phyloP scores from a whole-genome alignment of 1,140 invertebrate genomes.

The Arion vulgaris region DNA sequence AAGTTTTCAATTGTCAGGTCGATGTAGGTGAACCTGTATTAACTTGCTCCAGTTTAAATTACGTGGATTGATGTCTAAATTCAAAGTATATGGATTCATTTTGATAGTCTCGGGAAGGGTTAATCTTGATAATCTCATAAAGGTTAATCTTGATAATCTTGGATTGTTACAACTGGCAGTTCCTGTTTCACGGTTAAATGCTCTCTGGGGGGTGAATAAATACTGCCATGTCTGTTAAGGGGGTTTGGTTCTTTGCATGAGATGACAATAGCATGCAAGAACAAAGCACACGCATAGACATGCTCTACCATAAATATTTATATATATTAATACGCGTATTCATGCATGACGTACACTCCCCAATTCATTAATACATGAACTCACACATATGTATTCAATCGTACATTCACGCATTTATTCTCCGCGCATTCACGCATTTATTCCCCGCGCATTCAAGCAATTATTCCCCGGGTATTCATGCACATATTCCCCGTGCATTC shows the following conservation, averaged over 20 bases:
- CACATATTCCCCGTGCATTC: too few relatives aligned
- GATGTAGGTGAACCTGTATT: not conserved
- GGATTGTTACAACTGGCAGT: not conserved
- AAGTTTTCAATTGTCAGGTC: not conserved
- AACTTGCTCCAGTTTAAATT: not conserved
- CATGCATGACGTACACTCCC: too few relatives aligned
- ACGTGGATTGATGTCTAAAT: not conserved
- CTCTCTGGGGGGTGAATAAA: not conserved
- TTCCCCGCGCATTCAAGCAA: too few relatives aligned
- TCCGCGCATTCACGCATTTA: too few relatives aligned
- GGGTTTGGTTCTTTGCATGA: not conserved
- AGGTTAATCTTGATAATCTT: not conserved
- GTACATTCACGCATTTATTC: too few relatives aligned
- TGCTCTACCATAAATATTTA: too few relatives aligned
- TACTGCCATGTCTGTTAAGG: not conserved
- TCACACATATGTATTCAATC: too few relatives aligned
- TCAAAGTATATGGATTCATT: not conserved
- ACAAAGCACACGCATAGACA: too few relatives aligned
- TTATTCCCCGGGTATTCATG: too few relatives aligned
- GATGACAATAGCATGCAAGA: too few relatives aligned
- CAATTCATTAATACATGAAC: too few relatives aligned
- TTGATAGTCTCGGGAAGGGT: not conserved
- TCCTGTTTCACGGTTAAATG: not conserved
- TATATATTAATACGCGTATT: too few relatives aligned
- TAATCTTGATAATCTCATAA: not conserved